Conservation (phyloP, 2,113 vertebrate species). For the Brienomyrus brachyistius region DNA sequence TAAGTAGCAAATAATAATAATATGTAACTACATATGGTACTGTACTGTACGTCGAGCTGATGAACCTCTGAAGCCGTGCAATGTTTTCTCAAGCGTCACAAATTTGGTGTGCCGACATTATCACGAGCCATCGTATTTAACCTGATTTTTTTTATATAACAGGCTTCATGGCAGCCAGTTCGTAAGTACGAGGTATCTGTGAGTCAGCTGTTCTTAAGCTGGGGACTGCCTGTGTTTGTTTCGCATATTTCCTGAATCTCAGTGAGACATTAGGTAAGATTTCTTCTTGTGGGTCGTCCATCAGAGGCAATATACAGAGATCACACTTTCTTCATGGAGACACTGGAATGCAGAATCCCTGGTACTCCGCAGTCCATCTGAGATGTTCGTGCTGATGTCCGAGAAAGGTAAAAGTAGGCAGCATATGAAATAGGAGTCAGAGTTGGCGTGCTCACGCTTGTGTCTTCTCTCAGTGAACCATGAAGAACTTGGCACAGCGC, state of each 20-base stretch:
- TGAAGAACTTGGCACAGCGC: neutral
- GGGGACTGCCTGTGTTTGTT: neutral
- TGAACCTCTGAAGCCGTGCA: too few species aligned
- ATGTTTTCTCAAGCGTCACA: too few species aligned
- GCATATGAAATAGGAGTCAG: neutral
- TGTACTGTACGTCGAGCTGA: too few species aligned
- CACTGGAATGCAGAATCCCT: neutral
- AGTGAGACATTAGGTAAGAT: neutral
- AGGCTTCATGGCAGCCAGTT: too few species aligned
- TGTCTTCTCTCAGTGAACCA: neutral
- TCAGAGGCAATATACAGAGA: neutral
- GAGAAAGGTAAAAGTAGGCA: neutral
- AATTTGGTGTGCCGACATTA: too few species aligned
- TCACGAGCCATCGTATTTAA: too few species aligned
- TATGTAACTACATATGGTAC: too few species aligned
- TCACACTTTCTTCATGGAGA: neutral
- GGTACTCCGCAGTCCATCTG: neutral
- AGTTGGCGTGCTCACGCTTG: neutral
- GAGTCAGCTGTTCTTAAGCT: too few species aligned
- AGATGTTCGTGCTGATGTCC: neutral
- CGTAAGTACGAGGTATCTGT: too few species aligned
- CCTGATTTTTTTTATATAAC: too few species aligned
- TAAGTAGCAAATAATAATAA: too few species aligned
- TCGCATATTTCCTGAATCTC: neutral
- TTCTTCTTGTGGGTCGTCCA: neutral